Conservation (phyloP, 1,140 invertebrate genomes). For the Cotesia typhae region DNA sequence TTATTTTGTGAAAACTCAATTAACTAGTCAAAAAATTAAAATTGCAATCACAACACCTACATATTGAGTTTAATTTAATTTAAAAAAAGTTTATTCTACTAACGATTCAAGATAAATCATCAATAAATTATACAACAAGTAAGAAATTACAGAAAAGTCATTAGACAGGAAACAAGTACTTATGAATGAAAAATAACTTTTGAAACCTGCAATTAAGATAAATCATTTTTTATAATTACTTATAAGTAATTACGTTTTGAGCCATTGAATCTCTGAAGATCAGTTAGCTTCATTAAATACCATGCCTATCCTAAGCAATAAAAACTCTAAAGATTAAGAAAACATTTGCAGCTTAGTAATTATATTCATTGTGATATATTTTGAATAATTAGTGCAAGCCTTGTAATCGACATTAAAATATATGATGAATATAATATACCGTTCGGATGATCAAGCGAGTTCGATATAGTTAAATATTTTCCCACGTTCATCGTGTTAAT, state of each 20-base stretch:
- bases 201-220: not conserved
- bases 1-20: too few relatives aligned
- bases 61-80: too few relatives aligned
- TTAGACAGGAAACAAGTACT: not conserved
- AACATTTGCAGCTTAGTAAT: slow-evolving; percentile 17
- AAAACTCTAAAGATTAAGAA: not conserved
- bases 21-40: too few relatives aligned
- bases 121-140: too few relatives aligned
- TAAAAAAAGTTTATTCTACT: too few relatives aligned
- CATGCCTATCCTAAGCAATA: not conserved
- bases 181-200: not conserved
- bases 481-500: slow-evolving; percentile 6
- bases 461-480: slow-evolving; percentile 8
- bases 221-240: not conserved
- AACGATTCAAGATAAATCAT: too few relatives aligned
- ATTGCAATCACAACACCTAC: too few relatives aligned
- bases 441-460: slow-evolving; percentile 3
- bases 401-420: not conserved
- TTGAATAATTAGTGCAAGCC: not conserved
- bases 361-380: slow-evolving; percentile 13
- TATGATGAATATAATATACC: not conserved
- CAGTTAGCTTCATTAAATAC: not conserved
- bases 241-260: slow-evolving; percentile 2
- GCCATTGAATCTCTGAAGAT: not conserved
- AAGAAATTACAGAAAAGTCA: too few relatives aligned